Percentiles rank a stretch among this genome's conserved stretches.
Conservation (phyloP, 1,140 invertebrate species). For the Ylistrum balloti region DNA sequence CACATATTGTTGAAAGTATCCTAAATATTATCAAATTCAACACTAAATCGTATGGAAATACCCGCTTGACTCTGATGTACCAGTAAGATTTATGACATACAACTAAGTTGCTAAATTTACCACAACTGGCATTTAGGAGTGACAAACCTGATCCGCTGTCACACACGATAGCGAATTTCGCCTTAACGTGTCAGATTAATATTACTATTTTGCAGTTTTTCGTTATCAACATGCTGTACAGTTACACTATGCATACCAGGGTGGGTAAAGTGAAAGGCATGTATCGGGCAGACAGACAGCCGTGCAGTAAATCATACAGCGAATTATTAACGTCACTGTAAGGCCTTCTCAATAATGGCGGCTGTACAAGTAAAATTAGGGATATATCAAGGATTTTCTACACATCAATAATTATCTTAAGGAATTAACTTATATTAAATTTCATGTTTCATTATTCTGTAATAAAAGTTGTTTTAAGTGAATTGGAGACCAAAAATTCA, state of each 20-base stretch:
- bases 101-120: not conserved
- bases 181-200: not conserved
- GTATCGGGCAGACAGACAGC: not conserved
- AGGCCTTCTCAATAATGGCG: not conserved
- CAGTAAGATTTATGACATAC: not conserved
- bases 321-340: not conserved
- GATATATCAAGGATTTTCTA: not conserved
- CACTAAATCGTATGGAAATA: too few species aligned
- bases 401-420: not conserved
- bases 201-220: not conserved
- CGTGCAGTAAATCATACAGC: not conserved
- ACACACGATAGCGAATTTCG: slow-evolving; percentile 15
- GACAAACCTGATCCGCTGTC: not conserved
- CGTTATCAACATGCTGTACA: not conserved
- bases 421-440: not conserved
- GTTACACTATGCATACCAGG: not conserved
- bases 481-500: too few species aligned
- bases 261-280: slow-evolving; percentile 18
- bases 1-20: too few species aligned
- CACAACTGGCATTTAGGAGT: not conserved
- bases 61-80: not conserved
- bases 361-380: not conserved
- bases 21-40: too few species aligned
- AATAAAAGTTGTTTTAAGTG: too few species aligned
- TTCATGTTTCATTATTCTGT: not conserved